These are phyloP conservation scores for Pseudomyrmex flavicornis DNA, from an alignment of 1,140 invertebrate genomes.

Conservation along the genomic window DNA sequence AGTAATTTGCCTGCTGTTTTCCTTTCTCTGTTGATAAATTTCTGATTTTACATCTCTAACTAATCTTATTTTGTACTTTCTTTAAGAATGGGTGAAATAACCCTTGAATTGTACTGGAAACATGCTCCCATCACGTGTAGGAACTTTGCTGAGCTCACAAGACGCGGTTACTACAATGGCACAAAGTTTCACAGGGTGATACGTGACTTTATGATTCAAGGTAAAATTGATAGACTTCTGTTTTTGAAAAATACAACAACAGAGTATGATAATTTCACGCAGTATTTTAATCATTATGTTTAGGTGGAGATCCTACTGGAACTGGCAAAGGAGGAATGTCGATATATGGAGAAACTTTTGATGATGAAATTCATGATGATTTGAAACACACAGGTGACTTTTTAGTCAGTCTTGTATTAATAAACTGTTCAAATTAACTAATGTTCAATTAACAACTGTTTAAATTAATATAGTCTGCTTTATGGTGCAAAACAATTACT, in stretches of 20 bases:
- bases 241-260: neutral
- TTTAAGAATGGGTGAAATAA: conserved; percentile 95
- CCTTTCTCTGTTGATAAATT: too few species aligned
- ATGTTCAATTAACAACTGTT: too few species aligned
- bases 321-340: conserved; percentile 98
- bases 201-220: conserved; percentile 99
- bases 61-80: neutral
- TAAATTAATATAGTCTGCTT: neutral
- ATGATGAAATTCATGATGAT: conserved; percentile 97
- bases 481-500: neutral
- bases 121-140: conserved; percentile 97
- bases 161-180: conserved; percentile 97
- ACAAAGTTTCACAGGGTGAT: conserved; percentile 99
- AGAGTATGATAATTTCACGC: neutral
- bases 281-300: conserved; percentile 10
- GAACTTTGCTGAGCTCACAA: conserved; percentile 97
- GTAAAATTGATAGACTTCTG: conserved; percentile 70
- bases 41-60: conserved; percentile 34
- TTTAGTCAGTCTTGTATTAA: neutral
- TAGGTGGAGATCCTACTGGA: conserved; percentile 95
- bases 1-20: conserved; percentile 72
- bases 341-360: conserved; percentile 98
- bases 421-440: neutral
- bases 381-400: conserved; percentile 88
- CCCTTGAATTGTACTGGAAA: conserved; percentile 98